Base-by-base conservation (phyloP, 1,140 invertebrate species). In the Varroa destructor region DNA sequence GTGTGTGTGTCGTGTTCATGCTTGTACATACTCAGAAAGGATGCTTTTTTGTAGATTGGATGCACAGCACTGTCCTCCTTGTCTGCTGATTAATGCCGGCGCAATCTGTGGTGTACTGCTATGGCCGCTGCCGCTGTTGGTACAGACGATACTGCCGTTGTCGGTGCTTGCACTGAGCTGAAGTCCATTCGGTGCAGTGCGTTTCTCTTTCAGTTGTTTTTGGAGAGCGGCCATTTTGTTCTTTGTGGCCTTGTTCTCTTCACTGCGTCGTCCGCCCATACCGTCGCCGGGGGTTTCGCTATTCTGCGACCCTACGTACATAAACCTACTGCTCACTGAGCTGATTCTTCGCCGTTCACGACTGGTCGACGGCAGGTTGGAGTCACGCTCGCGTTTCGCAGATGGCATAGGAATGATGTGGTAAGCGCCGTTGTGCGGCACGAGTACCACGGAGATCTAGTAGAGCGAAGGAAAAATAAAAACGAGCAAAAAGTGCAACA, bases 41-140 rank as follows among this genome's bases (percentile, higher is more conserved):
- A 67, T 67, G 61, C 61, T 67, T 40, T 67, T 67, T 37, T 67
- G 61, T 67, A 67, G 61, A 40, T 67, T 67, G 61, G 61, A 67
- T 12, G 61, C 61, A 40, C 61, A 67, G 46, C 61, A 67, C 46
- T 51, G 46, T 40, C 61, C 61, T 12, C 61, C 61, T 67, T 67
- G 61, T 67, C 61, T 40, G 61, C 40, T 14, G 46, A 67, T 67
- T 46, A 67, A 25, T 14, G 61, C 61, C 12, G 61, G 61, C 3
- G 46, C 46, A 67, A 67, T 67, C 61, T 67, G 61, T 67, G 46
- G 8, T 51, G 46, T 51, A 8, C 46, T 51, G 8, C 46, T 51
- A 51, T 51, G 46, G 46, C 46, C 8, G 46, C 46, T 51, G 46
- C 46, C 8, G 46, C 8, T 51, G 46, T 51, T 51, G 46, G 4